Conservation (phyloP, 2,797 vertebrate species). For the Xerus rutilus region DNA sequence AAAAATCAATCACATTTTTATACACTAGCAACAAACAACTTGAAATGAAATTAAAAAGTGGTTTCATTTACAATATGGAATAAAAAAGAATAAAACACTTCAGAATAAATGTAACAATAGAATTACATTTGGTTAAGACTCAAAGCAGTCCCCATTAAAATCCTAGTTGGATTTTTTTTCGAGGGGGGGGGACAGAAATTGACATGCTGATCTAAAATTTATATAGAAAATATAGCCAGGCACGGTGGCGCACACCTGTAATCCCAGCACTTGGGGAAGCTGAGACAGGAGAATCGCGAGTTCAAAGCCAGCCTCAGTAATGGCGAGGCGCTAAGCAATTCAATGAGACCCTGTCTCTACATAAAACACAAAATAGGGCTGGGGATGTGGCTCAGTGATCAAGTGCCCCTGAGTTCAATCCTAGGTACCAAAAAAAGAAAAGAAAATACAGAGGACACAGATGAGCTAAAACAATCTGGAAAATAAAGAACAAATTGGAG, state of each 20-base stretch:
- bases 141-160: not conserved
- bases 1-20: slow-evolving; percentile 19
- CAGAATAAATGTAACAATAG: slow-evolving; percentile 31
- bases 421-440: too few relatives aligned
- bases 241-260: too few relatives aligned
- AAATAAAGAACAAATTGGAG: slow-evolving; percentile 28
- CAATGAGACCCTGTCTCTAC: too few relatives aligned
- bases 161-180: not conserved
- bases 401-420: too few relatives aligned
- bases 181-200: not conserved
- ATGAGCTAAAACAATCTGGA: not conserved
- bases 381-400: too few relatives aligned
- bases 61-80: not conserved
- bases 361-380: too few relatives aligned
- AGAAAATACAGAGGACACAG: slow-evolving; percentile 38
- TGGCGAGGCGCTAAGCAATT: too few relatives aligned
- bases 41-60: slow-evolving; percentile 50
- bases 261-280: too few relatives aligned
- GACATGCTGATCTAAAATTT: slow-evolving; percentile 34
- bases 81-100: slow-evolving; percentile 45
- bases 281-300: too few relatives aligned
- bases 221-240: slow-evolving; percentile 5
- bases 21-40: not conserved
- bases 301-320: too few relatives aligned
- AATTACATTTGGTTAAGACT: not conserved